phyloP scores from a whole-genome alignment of 2,113 vertebrate species.

The Cyanoramphus novaezelandiae region DNA sequence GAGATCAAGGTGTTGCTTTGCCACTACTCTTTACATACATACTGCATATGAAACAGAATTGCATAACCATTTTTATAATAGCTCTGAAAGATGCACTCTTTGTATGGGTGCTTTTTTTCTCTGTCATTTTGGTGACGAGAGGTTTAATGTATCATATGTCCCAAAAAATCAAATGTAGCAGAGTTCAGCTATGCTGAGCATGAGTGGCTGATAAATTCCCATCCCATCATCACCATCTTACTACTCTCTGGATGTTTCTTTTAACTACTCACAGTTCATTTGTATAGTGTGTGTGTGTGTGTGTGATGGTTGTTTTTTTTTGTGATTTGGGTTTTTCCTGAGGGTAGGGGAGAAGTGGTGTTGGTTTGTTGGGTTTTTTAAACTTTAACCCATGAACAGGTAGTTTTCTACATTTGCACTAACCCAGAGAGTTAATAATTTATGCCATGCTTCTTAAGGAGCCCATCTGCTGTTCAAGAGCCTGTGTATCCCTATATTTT shows the following conservation, averaged over 20 bases:
- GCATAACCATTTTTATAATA: neutral
- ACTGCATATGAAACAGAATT: conserved; percentile 8
- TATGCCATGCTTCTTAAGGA: neutral
- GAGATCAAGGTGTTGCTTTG: neutral
- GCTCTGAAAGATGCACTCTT: neutral
- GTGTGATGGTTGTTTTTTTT: neutral
- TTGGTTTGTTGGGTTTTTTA: neutral
- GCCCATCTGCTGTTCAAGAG: neutral
- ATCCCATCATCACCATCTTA: neutral
- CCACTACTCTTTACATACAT: conserved; percentile 3
- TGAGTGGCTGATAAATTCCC: neutral
- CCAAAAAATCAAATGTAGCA: neutral
- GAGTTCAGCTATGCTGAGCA: neutral
- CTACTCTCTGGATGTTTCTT: neutral
- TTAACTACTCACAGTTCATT: neutral
- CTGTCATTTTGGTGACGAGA: neutral
- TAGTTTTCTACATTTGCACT: neutral
- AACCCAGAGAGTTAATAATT: neutral
- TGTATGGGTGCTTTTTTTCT: neutral
- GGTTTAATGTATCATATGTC: neutral
- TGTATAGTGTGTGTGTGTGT: neutral
- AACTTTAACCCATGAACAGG: neutral
- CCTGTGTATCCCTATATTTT: neutral
- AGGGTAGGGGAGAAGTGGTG: neutral
- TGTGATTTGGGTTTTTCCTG: neutral